Conservation (phyloP, 2,888 invertebrate genomes). For the Onthophagus sagittarius region DNA sequence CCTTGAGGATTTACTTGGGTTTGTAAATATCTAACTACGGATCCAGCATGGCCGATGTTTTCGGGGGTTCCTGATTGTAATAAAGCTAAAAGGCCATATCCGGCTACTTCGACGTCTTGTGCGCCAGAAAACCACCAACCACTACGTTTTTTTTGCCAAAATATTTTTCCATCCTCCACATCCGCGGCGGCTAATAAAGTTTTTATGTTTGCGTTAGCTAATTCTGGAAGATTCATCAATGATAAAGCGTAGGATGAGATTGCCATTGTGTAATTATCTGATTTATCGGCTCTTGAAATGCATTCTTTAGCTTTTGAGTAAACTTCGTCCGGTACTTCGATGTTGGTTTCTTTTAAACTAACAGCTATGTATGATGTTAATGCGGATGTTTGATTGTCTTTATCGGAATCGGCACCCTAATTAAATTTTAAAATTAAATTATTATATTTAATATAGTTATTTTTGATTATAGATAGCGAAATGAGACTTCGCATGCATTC, state of each 20-base stretch:
- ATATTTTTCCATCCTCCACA: slow-evolving; percentile 41
- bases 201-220: slow-evolving; percentile 47
- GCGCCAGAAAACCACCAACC: slow-evolving; percentile 45
- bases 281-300: slow-evolving; percentile 46
- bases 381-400: slow-evolving; percentile 53
- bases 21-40: slow-evolving; percentile 69
- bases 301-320: slow-evolving; percentile 60
- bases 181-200: slow-evolving; percentile 47
- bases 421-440: too few species aligned
- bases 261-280: slow-evolving; percentile 52
- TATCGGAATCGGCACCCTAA: slow-evolving; percentile 21
- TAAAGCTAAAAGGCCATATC: slow-evolving; percentile 62
- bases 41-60: slow-evolving; percentile 55
- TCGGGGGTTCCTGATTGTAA: slow-evolving; percentile 50
- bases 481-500: too few species aligned
- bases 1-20: slow-evolving; percentile 64
- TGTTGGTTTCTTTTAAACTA: slow-evolving; percentile 59
- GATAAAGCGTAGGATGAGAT: slow-evolving; percentile 54
- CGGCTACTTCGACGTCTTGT: slow-evolving; percentile 65
- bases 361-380: slow-evolving; percentile 68
- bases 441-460: too few species aligned
- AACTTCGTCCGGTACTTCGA: slow-evolving; percentile 51
- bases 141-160: neutral
- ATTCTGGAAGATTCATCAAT: slow-evolving; percentile 48
- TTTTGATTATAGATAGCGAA: too few species aligned